Evolutionary conservation across 2,113 vertebrate species (phyloP), one percentile per base, ranked within the genome.

Genomic region (Colistium nudipinnis): DNA sequence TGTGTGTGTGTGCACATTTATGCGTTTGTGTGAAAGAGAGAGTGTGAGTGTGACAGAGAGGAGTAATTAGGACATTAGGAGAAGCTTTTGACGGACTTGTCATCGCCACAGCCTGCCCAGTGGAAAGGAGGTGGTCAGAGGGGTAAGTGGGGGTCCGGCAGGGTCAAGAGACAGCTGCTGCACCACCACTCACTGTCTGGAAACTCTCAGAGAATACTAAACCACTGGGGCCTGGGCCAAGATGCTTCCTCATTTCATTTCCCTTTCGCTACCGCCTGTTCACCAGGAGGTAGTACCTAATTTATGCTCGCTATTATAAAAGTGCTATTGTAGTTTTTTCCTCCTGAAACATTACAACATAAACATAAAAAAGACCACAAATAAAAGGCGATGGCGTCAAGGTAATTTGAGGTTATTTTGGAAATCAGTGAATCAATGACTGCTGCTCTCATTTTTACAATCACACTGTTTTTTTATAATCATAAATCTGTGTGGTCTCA

Each of bases 91-190:
- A 91, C 90, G 87, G 87, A 61, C 88, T 84, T 90, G 90, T 92
- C 90, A 91, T 87, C 57, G 41, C 81, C 79, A 77, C 86, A 90
- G 83, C 64, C 83, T 74, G 81, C 81, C 72, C 66, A 57, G 77
- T 74, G 70, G 64, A 89, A 74, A 87, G 76, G 71, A 82, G 83
- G 69, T 78, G 89, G 89, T 90, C 88, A 84, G 74, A 80, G 78
- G 89, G 85, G 78, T 90, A 90, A 90, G 88, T 88, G 85, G 77
- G 76, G 82, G 75, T 84, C 74, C 82, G 4, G 74, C 76, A 47
- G 81, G 90, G 89, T 91, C 85, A 90, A 83, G 88, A 90, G 89
- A 88, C 89, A 90, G 85, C 88, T 91, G 90, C 85, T 90, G 81
- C 82, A 82, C 78, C 82, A 87, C 82, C 82, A 79, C 81, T 89